phyloP scores from a whole-genome alignment of 2,797 vertebrate genomes.

The Alosa sapidissima region DNA sequence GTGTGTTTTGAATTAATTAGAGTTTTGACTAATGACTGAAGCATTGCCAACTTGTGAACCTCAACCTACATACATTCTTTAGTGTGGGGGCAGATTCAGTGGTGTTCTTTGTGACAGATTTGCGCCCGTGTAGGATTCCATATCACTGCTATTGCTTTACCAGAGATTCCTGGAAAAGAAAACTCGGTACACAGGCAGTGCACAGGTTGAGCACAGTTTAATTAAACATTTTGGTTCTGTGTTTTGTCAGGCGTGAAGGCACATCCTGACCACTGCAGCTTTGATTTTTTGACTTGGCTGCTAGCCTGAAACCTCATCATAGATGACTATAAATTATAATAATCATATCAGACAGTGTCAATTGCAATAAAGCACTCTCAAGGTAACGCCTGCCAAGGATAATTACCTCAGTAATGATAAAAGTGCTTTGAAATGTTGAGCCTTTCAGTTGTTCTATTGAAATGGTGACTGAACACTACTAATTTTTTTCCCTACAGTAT shows the following conservation, averaged over 20 bases:
- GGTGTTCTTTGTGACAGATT: not conserved
- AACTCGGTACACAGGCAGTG: not conserved
- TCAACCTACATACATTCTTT: not conserved
- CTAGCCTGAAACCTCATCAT: not conserved
- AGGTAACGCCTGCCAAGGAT: not conserved
- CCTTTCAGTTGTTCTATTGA: not conserved
- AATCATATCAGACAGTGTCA: not conserved
- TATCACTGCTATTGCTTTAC: not conserved
- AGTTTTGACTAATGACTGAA: not conserved
- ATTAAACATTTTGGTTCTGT: not conserved
- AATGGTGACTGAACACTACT: not conserved
- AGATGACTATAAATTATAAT: not conserved
- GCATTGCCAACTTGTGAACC: constrained; percentile 1
- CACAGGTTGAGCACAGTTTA: not conserved
- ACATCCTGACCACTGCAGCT: not conserved
- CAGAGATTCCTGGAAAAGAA: not conserved
- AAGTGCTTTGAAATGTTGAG: not conserved
- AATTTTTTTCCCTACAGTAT: not conserved
- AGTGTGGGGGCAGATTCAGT: not conserved
- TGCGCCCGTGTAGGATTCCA: not conserved
- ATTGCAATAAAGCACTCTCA: not conserved
- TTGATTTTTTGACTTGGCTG: not conserved
- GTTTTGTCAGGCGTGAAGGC: not conserved
- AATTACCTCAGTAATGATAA: not conserved
- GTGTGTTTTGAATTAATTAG: not conserved